phyloP scores from a whole-genome alignment of 1,140 invertebrate genomes.

The Musca vetustissima region DNA sequence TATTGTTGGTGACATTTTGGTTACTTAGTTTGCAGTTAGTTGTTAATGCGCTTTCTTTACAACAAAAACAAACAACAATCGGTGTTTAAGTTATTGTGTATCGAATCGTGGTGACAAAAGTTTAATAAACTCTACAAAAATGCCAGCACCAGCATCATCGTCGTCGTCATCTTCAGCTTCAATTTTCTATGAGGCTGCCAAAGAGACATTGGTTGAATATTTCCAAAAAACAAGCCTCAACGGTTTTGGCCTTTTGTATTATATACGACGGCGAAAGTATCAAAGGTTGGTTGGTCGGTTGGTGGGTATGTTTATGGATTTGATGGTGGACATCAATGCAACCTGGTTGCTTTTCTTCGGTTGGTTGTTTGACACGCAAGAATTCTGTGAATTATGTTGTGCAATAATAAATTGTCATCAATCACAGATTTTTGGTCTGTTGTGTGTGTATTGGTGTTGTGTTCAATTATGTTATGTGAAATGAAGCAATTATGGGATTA shows the following conservation, averaged over 20 bases:
- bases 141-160: background rate
- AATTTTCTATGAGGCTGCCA: constrained; percentile 13
- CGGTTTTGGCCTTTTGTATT: constrained; percentile 24
- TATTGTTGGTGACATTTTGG: no score
- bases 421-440: background rate
- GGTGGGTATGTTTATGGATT: no score
- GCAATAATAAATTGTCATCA: background rate
- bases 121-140: background rate
- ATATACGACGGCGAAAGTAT: constrained; percentile 24
- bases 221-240: constrained; percentile 28
- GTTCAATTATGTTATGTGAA: no score
- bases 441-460: background rate
- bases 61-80: no score
- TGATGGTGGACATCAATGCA: no score
- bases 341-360: no score
- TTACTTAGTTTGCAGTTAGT: no score
- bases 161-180: no score
- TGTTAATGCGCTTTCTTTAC: no score
- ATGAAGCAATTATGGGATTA: no score
- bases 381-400: background rate
- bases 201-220: constrained; percentile 24
- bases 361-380: background rate
- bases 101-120: no score
- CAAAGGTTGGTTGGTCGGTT: constrained; percentile 7
- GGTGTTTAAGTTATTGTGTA: no score